Conservation (phyloP, 2,113 vertebrate genomes). For the Nothobranchius furzeri region DNA sequence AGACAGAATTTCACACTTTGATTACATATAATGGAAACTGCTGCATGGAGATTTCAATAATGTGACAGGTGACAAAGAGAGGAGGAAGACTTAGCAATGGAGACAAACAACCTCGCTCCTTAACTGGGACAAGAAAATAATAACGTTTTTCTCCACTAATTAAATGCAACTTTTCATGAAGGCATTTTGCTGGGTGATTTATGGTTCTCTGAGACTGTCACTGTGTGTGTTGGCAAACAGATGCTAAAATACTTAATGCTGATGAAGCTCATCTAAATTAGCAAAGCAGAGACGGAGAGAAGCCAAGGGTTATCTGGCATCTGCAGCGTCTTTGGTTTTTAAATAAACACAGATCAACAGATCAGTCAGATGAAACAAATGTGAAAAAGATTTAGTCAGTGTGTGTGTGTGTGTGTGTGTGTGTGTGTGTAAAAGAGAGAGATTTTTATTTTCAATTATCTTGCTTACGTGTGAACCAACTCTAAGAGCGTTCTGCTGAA, state of each 20-base stretch:
- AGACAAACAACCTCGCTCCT: conserved; percentile 16
- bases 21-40: conserved; percentile 34
- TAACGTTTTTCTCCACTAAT: conserved; percentile 26
- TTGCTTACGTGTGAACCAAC: conserved; percentile 56
- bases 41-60: conserved; percentile 28
- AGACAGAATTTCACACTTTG: conserved; percentile 29
- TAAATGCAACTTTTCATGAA: conserved; percentile 44
- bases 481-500: conserved; percentile 67
- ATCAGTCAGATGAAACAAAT: conserved; percentile 70
- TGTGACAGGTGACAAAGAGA: conserved; percentile 16
- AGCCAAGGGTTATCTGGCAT: conserved; percentile 63
- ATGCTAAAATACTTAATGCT: conserved; percentile 53
- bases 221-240: conserved; percentile 43
- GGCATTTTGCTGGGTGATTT: conserved; percentile 35
- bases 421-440: too few relatives aligned
- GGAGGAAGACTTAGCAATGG: neutral
- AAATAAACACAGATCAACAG: conserved; percentile 66
- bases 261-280: conserved; percentile 57
- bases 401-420: too few relatives aligned
- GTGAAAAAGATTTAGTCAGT: conserved; percentile 58
- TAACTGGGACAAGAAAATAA: conserved; percentile 17
- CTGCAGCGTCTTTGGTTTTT: conserved; percentile 62
- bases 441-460: conserved; percentile 59
- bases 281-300: conserved; percentile 40
- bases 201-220: conserved; percentile 31